These are phyloP conservation scores for Dendrolimus houi DNA, from an alignment of 2,888 invertebrate genomes.

Conservation along the genomic window DNA sequence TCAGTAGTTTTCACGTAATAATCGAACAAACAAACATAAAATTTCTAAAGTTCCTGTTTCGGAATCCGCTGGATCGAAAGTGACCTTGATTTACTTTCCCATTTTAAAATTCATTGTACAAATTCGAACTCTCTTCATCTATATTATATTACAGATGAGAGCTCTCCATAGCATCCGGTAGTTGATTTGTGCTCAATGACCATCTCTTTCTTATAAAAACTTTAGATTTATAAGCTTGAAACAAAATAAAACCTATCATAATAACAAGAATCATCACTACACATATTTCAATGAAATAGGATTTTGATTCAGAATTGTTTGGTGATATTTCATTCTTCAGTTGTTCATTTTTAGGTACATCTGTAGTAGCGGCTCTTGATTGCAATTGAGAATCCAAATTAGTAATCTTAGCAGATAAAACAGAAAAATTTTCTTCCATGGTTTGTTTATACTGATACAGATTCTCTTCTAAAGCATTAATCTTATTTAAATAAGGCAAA, in stretches of 20 bases:
- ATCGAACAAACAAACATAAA: too few relatives aligned
- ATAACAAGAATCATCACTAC: constrained; percentile 29
- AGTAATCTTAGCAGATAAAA: constrained; percentile 18
- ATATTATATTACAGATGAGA: constrained; percentile 21
- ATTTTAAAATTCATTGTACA: too few relatives aligned
- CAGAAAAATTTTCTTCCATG: constrained; percentile 9
- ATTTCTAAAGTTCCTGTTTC: too few relatives aligned
- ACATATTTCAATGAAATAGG: constrained; percentile 24
- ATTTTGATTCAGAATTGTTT: constrained; percentile 5
- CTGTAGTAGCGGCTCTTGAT: constrained; percentile 1
- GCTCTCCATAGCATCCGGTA: constrained; percentile 31
- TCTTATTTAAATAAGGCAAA: constrained; percentile 16
- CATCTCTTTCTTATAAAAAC: constrained; percentile 20
- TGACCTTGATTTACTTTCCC: too few relatives aligned
- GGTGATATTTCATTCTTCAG: constrained; percentile 2
- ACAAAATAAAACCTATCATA: constrained; percentile 26
- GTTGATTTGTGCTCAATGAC: constrained; percentile 29
- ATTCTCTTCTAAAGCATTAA: constrained; percentile 19
- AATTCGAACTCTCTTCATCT: too few relatives aligned
- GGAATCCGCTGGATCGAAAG: too few relatives aligned
- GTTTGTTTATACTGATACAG: constrained; percentile 19
- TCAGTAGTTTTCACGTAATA: too few relatives aligned
- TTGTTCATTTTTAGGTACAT: constrained; percentile 6
- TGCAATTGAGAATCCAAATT: constrained; percentile 9
- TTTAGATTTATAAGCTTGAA: constrained; percentile 30